Evolutionary conservation across 2,797 vertebrate species (phyloP).

Genomic region (Todus mexicanus): DNA sequence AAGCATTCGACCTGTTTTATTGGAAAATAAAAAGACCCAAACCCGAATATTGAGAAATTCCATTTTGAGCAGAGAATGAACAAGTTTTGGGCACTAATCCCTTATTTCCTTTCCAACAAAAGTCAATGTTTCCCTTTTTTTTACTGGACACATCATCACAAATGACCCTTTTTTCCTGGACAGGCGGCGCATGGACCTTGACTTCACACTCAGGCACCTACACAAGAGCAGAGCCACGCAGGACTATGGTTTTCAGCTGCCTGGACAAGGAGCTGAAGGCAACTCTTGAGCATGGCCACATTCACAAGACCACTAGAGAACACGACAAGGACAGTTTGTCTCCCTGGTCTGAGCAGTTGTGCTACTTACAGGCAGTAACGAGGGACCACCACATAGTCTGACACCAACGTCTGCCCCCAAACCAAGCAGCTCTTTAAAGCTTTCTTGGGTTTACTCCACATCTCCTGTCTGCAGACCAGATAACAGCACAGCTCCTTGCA

Average conservation of each 20-base stretch:
- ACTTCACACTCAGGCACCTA: not conserved
- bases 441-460: not conserved
- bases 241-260: not conserved
- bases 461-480: not conserved
- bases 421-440: not conserved
- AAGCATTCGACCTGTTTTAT: not conserved
- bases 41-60: not conserved
- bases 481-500: not conserved
- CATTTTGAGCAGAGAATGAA: not conserved
- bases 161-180: not conserved
- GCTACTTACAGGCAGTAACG: fast-evolving
- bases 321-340: not conserved
- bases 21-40: not conserved
- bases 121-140: not conserved
- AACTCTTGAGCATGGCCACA: fast-evolving
- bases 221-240: fast-evolving
- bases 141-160: not conserved
- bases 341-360: no score
- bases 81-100: not conserved
- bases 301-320: no score
- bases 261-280: not conserved
- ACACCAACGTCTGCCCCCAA: not conserved
- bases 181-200: not conserved
- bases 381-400: not conserved
- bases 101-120: not conserved